These are phyloP conservation scores for Corvus hawaiiensis DNA, from an alignment of 2,113 vertebrate genomes.

Conservation along the genomic window DNA sequence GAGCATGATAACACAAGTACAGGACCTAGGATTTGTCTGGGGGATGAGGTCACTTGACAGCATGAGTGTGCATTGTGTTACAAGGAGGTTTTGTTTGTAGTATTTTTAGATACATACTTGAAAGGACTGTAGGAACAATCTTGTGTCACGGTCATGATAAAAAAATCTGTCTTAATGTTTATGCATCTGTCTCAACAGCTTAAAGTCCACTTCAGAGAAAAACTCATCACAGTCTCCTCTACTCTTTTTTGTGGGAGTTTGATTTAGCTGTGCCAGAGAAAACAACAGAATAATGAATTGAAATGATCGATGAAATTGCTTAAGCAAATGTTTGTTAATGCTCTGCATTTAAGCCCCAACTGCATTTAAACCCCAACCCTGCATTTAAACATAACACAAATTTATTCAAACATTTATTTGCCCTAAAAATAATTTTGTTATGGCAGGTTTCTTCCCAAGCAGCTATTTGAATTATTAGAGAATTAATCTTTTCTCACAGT, in stretches of 20 bases:
- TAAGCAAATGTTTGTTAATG: neutral
- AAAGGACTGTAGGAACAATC: neutral
- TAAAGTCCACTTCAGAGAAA: neutral
- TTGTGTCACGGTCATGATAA: neutral
- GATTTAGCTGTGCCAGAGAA: neutral
- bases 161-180: neutral
- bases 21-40: neutral
- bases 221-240: neutral
- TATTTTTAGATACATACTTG: neutral
- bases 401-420: neutral
- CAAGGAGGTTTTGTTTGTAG: neutral
- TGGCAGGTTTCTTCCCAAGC: neutral
- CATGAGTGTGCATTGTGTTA: rapidly evolving
- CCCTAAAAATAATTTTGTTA: neutral
- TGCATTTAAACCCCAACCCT: neutral
- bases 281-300: neutral
- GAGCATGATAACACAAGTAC: neutral
- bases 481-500: neutral
- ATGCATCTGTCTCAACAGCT: neutral
- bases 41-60: rapidly evolving
- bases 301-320: neutral
- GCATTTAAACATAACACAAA: neutral
- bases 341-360: neutral
- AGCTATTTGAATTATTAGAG: neutral
- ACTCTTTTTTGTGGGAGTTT: neutral